These are phyloP conservation scores for Drosophila tristis DNA, from an alignment of 1,140 invertebrate species.

Conservation along the genomic window DNA sequence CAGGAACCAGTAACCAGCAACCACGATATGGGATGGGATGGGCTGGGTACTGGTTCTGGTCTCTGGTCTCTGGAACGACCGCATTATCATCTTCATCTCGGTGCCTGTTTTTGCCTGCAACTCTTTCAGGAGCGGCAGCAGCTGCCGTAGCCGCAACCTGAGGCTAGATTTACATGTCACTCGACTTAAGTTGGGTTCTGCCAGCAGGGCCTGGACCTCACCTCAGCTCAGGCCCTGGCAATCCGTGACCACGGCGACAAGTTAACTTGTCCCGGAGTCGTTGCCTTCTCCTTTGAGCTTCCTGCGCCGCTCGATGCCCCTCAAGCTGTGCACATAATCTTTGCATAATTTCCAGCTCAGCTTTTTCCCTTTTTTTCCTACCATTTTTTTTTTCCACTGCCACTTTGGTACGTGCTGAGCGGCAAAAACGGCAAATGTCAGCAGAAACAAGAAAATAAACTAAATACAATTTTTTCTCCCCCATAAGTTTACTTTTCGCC, in stretches of 20 bases:
- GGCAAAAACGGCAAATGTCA: constrained; percentile 69
- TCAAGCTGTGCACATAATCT: constrained; percentile 72
- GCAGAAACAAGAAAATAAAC: constrained; percentile 57
- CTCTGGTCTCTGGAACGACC: constrained; percentile 29
- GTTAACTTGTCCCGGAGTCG: constrained; percentile 41
- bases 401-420: constrained; percentile 34
- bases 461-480: constrained; percentile 39
- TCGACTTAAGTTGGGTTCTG: constrained; percentile 62
- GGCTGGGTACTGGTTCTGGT: constrained; percentile 10
- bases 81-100: constrained; percentile 50
- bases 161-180: constrained; percentile 78
- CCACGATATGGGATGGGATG: constrained; percentile 5
- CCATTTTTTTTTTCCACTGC: neutral
- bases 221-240: constrained; percentile 17
- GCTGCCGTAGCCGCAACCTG: constrained; percentile 64
- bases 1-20: constrained; percentile 29
- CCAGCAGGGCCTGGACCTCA: constrained; percentile 23
- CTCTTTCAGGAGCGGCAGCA: constrained; percentile 63
- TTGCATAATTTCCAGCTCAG: constrained; percentile 73
- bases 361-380: constrained; percentile 24
- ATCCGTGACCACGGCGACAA: constrained; percentile 42
- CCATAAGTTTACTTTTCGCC: constrained; percentile 9
- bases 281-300: constrained; percentile 16
- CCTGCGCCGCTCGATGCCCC: constrained; percentile 13
- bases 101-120: constrained; percentile 52